Evolutionary conservation across 2,113 vertebrate species (phyloP).

Genomic region (Labeo rohita): DNA sequence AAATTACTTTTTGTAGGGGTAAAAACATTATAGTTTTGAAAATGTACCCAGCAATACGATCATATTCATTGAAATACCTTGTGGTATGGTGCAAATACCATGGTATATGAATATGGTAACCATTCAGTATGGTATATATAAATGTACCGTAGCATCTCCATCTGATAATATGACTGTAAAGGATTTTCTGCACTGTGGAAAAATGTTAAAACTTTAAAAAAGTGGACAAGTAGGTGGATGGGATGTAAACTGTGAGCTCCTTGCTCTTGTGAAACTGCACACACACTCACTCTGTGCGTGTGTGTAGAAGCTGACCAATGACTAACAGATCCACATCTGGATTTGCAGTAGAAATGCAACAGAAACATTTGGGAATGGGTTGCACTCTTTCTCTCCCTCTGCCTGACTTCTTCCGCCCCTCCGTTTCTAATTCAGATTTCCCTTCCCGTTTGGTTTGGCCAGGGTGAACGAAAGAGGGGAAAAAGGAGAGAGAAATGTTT

Average conservation of each 20-base stretch:
- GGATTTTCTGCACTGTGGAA: neutral
- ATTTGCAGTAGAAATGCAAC: conserved; percentile 48
- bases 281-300: neutral
- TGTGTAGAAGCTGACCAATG: conserved; percentile 31
- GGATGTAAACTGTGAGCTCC: neutral
- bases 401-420: conserved; percentile 42
- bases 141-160: neutral
- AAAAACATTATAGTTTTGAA: neutral
- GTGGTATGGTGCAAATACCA: neutral
- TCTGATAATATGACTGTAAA: neutral
- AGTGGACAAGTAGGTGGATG: neutral
- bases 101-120: neutral
- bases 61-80: neutral
- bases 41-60: neutral
- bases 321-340: conserved; percentile 60
- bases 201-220: neutral
- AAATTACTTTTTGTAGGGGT: neutral
- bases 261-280: neutral
- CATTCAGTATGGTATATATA: neutral
- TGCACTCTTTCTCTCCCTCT: conserved; percentile 30
- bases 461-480: conserved; percentile 25
- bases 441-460: conserved; percentile 55
- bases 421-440: conserved; percentile 53
- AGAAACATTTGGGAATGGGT: conserved; percentile 50
- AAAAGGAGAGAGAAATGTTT: conserved; percentile 25